These are phyloP conservation scores for Hypsopygia costalis DNA, from an alignment of 2,888 invertebrate genomes.

Conservation along the genomic window DNA sequence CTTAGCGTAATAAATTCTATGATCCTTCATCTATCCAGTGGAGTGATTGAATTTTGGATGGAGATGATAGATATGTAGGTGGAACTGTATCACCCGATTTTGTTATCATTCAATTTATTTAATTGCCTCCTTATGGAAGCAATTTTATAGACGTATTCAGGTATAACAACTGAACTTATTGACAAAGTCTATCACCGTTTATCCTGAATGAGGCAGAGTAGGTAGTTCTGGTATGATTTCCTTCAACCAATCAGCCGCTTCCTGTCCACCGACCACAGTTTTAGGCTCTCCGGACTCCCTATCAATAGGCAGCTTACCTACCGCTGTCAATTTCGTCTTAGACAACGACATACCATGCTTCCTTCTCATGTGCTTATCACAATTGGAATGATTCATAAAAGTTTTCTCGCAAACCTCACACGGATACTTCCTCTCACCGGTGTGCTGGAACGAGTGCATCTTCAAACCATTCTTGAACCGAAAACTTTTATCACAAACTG, in stretches of 20 bases:
- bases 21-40: too few species aligned
- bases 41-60: too few species aligned
- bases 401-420: conserved; percentile 81
- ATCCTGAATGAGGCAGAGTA: too few species aligned
- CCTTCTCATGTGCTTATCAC: conserved; percentile 86
- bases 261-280: background rate
- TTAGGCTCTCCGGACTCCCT: background rate
- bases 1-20: too few species aligned
- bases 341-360: conserved; percentile 71
- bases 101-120: too few species aligned
- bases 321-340: conserved; percentile 38
- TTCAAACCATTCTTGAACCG: conserved; percentile 84
- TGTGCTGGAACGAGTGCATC: conserved; percentile 83
- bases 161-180: too few species aligned
- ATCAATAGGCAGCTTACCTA: background rate
- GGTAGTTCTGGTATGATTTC: background rate
- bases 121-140: too few species aligned
- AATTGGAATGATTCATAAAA: conserved; percentile 87
- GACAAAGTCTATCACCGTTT: too few species aligned
- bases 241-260: background rate
- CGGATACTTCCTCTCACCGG: conserved; percentile 82
- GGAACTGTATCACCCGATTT: too few species aligned
- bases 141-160: too few species aligned
- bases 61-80: too few species aligned
- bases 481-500: conserved; percentile 83